Percentiles rank a stretch among this genome's conserved stretches.
Conservation (phyloP, 2,113 vertebrate genomes). For the Syngnathus typhle region DNA sequence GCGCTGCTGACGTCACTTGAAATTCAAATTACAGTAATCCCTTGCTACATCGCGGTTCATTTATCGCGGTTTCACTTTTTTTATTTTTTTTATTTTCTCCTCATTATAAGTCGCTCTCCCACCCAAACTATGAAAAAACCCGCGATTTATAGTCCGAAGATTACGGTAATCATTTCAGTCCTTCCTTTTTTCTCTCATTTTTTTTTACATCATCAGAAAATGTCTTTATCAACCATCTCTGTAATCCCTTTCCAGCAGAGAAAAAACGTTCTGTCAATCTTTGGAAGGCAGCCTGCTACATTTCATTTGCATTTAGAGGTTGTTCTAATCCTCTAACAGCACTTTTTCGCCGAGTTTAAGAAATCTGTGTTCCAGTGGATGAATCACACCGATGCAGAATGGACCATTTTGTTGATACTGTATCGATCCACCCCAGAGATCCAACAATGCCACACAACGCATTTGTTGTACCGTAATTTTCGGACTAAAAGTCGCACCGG, state of each 20-base stretch:
- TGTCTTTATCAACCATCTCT: conserved; percentile 18
- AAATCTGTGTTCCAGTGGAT: conserved; percentile 9
- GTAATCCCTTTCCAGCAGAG: conserved; percentile 11
- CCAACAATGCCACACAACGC: background rate
- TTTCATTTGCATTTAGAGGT: conserved; percentile 26
- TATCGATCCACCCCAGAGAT: too few relatives aligned
- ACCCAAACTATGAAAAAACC: too few relatives aligned
- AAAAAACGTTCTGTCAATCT: conserved; percentile 19
- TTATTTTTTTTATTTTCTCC: too few relatives aligned
- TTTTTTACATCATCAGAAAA: background rate
- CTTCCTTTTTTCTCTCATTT: background rate
- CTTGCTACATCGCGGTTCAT: too few relatives aligned
- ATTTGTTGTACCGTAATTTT: too few relatives aligned
- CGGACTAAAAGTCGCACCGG: too few relatives aligned
- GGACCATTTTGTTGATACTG: too few relatives aligned
- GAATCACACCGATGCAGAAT: background rate
- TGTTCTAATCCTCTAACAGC: conserved; percentile 16
- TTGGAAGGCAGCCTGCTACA: background rate
- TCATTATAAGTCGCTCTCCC: too few relatives aligned
- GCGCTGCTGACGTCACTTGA: too few relatives aligned
- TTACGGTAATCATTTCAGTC: background rate
- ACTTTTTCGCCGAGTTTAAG: conserved; percentile 12
- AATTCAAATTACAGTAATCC: too few relatives aligned
- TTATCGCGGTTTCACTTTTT: too few relatives aligned
- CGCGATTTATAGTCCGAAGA: too few relatives aligned